phyloP scores from a whole-genome alignment of 1,140 invertebrate species.

The Apis cerana region DNA sequence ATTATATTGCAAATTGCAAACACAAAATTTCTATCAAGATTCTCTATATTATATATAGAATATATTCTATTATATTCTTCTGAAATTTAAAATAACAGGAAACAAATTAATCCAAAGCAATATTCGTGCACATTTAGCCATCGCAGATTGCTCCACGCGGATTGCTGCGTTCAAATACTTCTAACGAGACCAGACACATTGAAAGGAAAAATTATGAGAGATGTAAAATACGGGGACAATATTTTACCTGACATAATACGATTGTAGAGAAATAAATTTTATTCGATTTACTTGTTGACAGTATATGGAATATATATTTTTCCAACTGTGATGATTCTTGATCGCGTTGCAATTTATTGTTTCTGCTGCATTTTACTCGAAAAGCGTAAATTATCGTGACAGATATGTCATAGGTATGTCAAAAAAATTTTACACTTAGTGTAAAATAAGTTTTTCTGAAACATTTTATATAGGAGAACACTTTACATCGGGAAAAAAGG shows the following conservation, averaged over 20 bases:
- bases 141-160: not conserved
- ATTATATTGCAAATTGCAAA: too few species aligned
- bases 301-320: not conserved
- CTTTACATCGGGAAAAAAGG: not conserved
- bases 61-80: too few species aligned
- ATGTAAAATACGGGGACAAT: not conserved
- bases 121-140: not conserved
- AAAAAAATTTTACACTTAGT: not conserved
- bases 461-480: not conserved
- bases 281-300: not conserved
- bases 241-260: constrained; percentile 6
- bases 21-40: too few species aligned
- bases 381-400: not conserved
- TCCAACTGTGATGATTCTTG: constrained; percentile 5
- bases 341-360: constrained; percentile 37
- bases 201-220: not conserved
- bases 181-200: not conserved
- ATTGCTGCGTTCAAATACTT: not conserved
- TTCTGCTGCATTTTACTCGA: not conserved
- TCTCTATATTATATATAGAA: too few species aligned
- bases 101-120: not conserved
- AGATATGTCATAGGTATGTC: not conserved
- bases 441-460: not conserved
- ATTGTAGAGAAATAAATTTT: constrained; percentile 24
- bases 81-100: not conserved